Evolutionary conservation across 2,113 vertebrate species (phyloP).

Genomic region (Spea bombifrons): DNA sequence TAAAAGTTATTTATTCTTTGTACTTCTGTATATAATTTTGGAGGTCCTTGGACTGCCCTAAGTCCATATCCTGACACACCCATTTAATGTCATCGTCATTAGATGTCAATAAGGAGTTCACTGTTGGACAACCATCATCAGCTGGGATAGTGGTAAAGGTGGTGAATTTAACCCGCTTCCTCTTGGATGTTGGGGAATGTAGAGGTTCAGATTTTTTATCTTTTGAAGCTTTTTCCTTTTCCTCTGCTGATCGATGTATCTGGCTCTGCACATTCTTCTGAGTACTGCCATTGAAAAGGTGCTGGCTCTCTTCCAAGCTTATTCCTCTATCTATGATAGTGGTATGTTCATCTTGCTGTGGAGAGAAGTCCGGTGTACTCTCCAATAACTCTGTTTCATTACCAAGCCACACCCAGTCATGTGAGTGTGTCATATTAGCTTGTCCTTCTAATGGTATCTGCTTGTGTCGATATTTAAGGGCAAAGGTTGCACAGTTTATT

Average conservation of each 20-base stretch:
- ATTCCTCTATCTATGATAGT: slow-evolving; percentile 80
- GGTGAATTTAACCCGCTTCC: slow-evolving; percentile 91
- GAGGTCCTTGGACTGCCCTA: slow-evolving; percentile 76
- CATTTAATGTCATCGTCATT: slow-evolving; percentile 83
- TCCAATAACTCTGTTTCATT: slow-evolving; percentile 86
- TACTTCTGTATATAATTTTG: slow-evolving; percentile 82
- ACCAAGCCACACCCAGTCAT: slow-evolving; percentile 97
- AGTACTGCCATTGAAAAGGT: slow-evolving; percentile 72
- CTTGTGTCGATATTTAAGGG: slow-evolving; percentile 89
- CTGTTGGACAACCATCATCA: slow-evolving; percentile 70
- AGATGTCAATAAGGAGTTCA: slow-evolving; percentile 72
- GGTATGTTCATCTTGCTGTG: slow-evolving; percentile 76
- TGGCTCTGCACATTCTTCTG: slow-evolving; percentile 74
- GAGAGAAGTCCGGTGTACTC: slow-evolving; percentile 66
- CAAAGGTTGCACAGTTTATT: slow-evolving; percentile 91
- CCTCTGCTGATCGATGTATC: slow-evolving; percentile 63
- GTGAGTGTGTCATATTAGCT: slow-evolving; percentile 80
- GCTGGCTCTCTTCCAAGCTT: slow-evolving; percentile 62
- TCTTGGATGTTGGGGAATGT: slow-evolving; percentile 77
- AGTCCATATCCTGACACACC: slow-evolving; percentile 81
- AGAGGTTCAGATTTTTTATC: slow-evolving; percentile 71
- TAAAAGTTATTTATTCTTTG: slow-evolving; percentile 69
- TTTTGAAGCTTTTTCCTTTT: slow-evolving; percentile 58
- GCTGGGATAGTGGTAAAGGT: slow-evolving; percentile 84
- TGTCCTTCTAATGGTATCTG: slow-evolving; percentile 86